Evolutionary conservation across 2,888 invertebrate species (phyloP).

Genomic region (Philhelius pedissequus): DNA sequence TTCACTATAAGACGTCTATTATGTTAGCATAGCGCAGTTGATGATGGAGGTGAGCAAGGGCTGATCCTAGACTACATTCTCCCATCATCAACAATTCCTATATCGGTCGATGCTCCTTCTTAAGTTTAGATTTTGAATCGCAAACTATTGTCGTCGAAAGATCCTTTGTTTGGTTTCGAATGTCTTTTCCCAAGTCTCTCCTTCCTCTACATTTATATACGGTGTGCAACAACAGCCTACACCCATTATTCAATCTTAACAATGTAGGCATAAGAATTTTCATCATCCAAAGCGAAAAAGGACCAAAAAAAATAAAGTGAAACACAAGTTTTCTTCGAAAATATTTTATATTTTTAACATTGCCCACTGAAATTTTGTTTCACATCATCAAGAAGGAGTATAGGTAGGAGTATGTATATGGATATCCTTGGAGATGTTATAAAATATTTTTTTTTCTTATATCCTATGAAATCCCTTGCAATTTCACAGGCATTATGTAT

Average conservation of each 20-base stretch:
- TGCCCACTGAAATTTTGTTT: slow-evolving; percentile 41
- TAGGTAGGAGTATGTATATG: background rate
- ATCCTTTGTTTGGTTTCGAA: slow-evolving; percentile 63
- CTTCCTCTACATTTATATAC: background rate
- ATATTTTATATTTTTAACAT: slow-evolving; percentile 43
- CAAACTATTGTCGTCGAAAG: slow-evolving; percentile 57
- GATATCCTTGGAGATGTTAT: slow-evolving; percentile 37
- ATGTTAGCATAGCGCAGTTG: background rate
- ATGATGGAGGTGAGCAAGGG: background rate
- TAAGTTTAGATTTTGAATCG: slow-evolving; percentile 52
- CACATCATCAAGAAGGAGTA: slow-evolving; percentile 26
- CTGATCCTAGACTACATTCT: slow-evolving; percentile 10
- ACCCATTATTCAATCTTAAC: slow-evolving; percentile 39
- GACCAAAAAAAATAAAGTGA: background rate
- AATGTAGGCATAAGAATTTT: slow-evolving; percentile 28
- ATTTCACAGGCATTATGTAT: slow-evolving; percentile 25
- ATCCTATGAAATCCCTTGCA: slow-evolving; percentile 20
- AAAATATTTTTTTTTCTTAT: slow-evolving; percentile 3
- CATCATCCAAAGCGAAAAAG: background rate
- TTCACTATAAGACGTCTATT: background rate
- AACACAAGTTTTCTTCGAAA: slow-evolving; percentile 18
- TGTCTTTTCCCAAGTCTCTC: slow-evolving; percentile 27
- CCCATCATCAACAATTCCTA: background rate
- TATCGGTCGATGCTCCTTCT: slow-evolving; percentile 44
- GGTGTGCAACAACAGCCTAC: background rate